These are phyloP conservation scores for Nyleta sp. DNA, from an alignment of 2,888 invertebrate species.

Conservation along the genomic window DNA sequence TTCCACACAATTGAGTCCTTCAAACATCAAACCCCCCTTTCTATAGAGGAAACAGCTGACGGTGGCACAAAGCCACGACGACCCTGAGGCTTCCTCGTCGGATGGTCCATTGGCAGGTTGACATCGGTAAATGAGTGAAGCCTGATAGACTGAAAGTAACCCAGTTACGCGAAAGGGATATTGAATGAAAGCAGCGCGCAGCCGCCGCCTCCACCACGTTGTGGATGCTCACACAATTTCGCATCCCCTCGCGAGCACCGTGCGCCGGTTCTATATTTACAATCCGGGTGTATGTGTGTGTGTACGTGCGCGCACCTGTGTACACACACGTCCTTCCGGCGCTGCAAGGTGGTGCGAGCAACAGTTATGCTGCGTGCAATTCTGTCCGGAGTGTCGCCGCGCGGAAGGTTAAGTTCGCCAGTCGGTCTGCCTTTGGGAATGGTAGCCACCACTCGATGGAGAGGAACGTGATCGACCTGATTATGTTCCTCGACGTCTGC, in stretches of 20 bases:
- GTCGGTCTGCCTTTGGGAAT: slow-evolving; percentile 10
- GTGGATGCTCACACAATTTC: slow-evolving; percentile 36
- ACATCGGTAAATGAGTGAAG: slow-evolving; percentile 71
- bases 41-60: slow-evolving; percentile 34
- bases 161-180: slow-evolving; percentile 75
- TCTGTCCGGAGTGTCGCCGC: slow-evolving; percentile 63
- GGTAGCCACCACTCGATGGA: slow-evolving; percentile 45
- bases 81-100: slow-evolving; percentile 26
- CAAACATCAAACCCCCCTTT: background rate
- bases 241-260: slow-evolving; percentile 43
- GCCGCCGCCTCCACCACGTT: slow-evolving; percentile 69
- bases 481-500: slow-evolving; percentile 78
- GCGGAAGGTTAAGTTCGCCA: slow-evolving; percentile 43
- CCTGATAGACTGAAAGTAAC: slow-evolving; percentile 72
- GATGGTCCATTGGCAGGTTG: slow-evolving; percentile 50
- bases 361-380: slow-evolving; percentile 68
- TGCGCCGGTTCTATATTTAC: slow-evolving; percentile 45
- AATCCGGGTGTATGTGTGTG: slow-evolving; percentile 4
- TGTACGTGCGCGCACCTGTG: slow-evolving; percentile 25
- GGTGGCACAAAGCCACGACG: slow-evolving; percentile 11
- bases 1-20: slow-evolving; percentile 3
- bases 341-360: slow-evolving; percentile 48
- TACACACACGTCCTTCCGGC: slow-evolving; percentile 33
- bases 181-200: slow-evolving; percentile 78
- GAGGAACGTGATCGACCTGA: slow-evolving; percentile 74